These are phyloP conservation scores for Ataeniobius toweri DNA, from an alignment of 2,797 vertebrate species.

Conservation along the genomic window DNA sequence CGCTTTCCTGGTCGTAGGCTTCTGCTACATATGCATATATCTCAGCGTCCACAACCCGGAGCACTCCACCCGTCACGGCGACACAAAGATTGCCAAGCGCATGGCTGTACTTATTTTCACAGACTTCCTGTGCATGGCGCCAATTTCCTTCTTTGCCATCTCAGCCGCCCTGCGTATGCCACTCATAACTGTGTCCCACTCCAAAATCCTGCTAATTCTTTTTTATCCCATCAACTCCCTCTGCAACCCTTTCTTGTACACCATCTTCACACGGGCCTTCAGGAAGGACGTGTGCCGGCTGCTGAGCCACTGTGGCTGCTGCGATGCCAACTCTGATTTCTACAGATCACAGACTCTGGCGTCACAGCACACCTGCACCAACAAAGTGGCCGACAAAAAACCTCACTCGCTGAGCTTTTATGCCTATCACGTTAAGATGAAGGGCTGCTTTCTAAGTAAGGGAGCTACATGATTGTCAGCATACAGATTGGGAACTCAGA, in stretches of 20 bases:
- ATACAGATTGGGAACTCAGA: constrained; percentile 5
- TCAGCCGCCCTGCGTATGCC: constrained; percentile 90
- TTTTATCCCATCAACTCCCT: constrained; percentile 96
- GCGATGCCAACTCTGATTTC: constrained; percentile 75
- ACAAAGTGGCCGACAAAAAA: constrained; percentile 48
- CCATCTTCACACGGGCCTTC: constrained; percentile 92
- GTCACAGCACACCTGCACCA: constrained; percentile 66
- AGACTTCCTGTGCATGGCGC: constrained; percentile 93
- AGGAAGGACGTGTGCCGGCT: constrained; percentile 85
- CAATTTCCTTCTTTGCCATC: constrained; percentile 95
- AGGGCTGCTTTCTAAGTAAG: constrained; percentile 73
- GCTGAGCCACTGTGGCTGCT: constrained; percentile 85
- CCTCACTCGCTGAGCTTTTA: constrained; percentile 63
- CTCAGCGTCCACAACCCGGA: constrained; percentile 86
- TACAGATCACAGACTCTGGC: constrained; percentile 82
- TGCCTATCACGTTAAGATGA: constrained; percentile 75
- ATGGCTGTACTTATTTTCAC: constrained; percentile 96
- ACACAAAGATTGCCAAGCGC: constrained; percentile 90
- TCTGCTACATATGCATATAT: constrained; percentile 91
- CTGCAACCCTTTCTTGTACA: constrained; percentile 93
- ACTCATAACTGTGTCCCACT: constrained; percentile 92
- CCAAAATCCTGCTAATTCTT: constrained; percentile 91
- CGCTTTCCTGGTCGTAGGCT: constrained; percentile 87
- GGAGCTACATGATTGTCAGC: constrained; percentile 63
- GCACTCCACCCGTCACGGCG: constrained; percentile 82